Evolutionary conservation across 2,113 vertebrate genomes (phyloP).

Genomic region (Buteo buteo): DNA sequence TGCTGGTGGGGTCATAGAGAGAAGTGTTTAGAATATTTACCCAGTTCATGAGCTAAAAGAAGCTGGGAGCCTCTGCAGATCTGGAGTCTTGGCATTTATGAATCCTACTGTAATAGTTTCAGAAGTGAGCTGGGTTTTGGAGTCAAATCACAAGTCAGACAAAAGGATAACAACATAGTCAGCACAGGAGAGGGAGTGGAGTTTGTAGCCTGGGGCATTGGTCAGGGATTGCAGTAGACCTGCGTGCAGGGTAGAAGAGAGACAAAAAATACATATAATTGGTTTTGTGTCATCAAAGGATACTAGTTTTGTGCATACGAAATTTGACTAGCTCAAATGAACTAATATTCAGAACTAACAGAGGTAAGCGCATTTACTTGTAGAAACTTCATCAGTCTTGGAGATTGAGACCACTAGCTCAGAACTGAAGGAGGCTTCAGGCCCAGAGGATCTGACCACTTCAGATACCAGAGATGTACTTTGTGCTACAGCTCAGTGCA

Average conservation of each 20-base stretch:
- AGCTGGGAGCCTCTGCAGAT: not conserved
- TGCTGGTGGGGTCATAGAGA: not conserved
- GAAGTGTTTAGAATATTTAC: not conserved
- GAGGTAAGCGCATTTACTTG: not conserved
- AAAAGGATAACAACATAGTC: not conserved
- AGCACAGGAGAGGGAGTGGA: not conserved
- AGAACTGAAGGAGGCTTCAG: not conserved
- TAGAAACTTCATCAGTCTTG: not conserved
- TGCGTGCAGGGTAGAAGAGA: not conserved
- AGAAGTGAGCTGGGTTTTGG: not conserved
- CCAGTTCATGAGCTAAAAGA: not conserved
- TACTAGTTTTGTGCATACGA: not conserved
- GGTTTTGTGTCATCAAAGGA: not conserved
- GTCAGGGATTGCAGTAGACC: not conserved
- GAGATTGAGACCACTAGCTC: not conserved
- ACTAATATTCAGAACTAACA: not conserved
- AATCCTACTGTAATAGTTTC: not conserved
- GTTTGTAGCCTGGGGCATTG: not conserved
- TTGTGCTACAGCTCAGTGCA: not conserved
- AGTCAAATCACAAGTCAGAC: not conserved
- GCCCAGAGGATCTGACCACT: not conserved
- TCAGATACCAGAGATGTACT: not conserved
- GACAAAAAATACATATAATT: not conserved
- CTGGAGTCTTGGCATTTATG: not conserved
- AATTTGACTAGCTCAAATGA: not conserved